These are phyloP conservation scores for Heterochromis multidens DNA, from an alignment of 2,113 vertebrate genomes.

Conservation along the genomic window DNA sequence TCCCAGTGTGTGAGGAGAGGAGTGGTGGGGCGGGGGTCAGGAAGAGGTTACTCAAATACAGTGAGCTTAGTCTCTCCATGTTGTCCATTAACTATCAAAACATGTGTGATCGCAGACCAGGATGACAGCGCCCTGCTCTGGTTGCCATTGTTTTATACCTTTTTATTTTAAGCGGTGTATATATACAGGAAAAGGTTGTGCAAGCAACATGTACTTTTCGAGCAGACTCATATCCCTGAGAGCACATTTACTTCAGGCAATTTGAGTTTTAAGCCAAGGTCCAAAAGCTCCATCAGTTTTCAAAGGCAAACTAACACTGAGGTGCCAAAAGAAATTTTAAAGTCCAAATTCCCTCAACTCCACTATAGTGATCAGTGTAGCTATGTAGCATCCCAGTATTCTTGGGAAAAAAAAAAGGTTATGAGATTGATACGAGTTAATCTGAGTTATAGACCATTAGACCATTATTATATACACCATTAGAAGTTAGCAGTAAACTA, in stretches of 20 bases:
- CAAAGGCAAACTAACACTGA: not conserved
- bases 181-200: constrained; percentile 26
- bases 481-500: not conserved
- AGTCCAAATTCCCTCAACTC: not conserved
- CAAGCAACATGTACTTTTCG: constrained; percentile 26
- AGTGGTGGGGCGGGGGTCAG: constrained; percentile 56
- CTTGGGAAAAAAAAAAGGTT: not conserved
- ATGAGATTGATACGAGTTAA: not conserved
- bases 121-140: constrained; percentile 58
- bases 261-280: not conserved
- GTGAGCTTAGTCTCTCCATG: constrained; percentile 66
- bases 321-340: not conserved
- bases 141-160: constrained; percentile 55
- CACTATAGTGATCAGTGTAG: not conserved
- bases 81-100: constrained; percentile 79
- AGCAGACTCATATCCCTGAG: not conserved
- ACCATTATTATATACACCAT: too few relatives aligned
- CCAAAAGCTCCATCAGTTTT: not conserved
- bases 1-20: constrained; percentile 25
- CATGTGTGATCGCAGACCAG: constrained; percentile 53
- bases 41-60: constrained; percentile 78
- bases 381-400: not conserved
- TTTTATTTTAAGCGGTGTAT: constrained; percentile 44
- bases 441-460: too few relatives aligned
- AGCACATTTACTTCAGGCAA: not conserved